Evolutionary conservation across 2,113 vertebrate genomes (phyloP), one percentile per base, ranked within the genome.

Genomic region (Apaloderma vittatum): DNA sequence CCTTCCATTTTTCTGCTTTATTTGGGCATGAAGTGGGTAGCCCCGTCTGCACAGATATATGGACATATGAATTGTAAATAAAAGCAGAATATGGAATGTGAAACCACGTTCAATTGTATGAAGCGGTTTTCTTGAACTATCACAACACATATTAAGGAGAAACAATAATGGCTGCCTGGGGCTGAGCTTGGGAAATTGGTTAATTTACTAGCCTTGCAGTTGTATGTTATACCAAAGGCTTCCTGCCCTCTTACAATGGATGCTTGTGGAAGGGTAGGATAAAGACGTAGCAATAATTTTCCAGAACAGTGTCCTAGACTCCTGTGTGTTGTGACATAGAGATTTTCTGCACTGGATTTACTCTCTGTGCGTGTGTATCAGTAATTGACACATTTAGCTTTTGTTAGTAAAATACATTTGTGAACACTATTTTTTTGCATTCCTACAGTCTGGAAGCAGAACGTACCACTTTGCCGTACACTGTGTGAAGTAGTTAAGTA

Each of bases 11-110:
- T 81, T 40, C 77, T 68, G 36, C 86, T 96, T 88, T 75, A 72
- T 92, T 86, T 93, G 90, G 67, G 72, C 58, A 71, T 74, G 88
- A 84, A 94, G 90, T 97, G 83, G 93, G 90, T 76, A 96, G 88
- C 54, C 57, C 81, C 90, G 88, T 48, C 78, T 9, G 59, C 86
- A n/a, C 63, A 84, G 61, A 86, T 29, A 65, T 8, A 63, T 18
- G 94, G 92, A 67, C 84, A 94, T 77, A 86, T 63, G 90, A 95
- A 71, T 52, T 68, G 65, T 43, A 89, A 88, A 93, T 86, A 84
- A 80, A 96, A 91, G 17, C 73, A 75, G 83, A 92, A 67, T 40
- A 57, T 57, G 52, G 61, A 83, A 72, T 34, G 27, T 20, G 68
- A 77, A 90, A 51, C 61, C 2, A 3, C 40, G 32, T 49, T 84